These are phyloP conservation scores for Koerneria pararmatus DNA, from an alignment of 2,888 invertebrate species.

Conservation along the genomic window DNA sequence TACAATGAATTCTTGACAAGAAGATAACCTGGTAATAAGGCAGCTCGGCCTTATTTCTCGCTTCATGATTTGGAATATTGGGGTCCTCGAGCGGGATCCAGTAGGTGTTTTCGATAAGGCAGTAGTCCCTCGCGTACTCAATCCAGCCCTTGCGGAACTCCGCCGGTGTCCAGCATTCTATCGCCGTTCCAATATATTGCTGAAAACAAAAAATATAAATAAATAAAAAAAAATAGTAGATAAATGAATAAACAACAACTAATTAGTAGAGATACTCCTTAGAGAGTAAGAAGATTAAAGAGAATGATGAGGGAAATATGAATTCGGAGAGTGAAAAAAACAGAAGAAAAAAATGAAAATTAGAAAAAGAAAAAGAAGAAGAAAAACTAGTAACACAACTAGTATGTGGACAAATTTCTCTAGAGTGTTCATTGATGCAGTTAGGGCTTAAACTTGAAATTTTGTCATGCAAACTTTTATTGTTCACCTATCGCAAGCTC, in stretches of 20 bases:
- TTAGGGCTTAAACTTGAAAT: no score
- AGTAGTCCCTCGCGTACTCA: slow-evolving; percentile 64
- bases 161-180: slow-evolving; percentile 56
- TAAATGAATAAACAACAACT: background rate
- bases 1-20: no score
- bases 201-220: slow-evolving; percentile 21
- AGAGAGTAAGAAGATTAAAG: background rate
- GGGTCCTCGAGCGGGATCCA: slow-evolving; percentile 47
- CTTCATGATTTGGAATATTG: slow-evolving; percentile 31
- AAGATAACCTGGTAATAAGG: slow-evolving; percentile 49
- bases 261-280: slow-evolving; percentile 29
- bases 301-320: no score
- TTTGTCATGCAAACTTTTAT: no score
- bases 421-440: no score
- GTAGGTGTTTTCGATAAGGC: slow-evolving; percentile 64
- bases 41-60: slow-evolving; percentile 41
- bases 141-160: slow-evolving; percentile 61
- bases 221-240: background rate
- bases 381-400: no score
- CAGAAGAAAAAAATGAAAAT: no score
- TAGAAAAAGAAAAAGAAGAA: no score
- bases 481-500: no score
- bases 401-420: no score
- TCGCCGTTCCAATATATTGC: slow-evolving; percentile 47
- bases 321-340: no score